These are phyloP conservation scores for Mesorhabditis spiculigera DNA, from an alignment of 2,888 invertebrate species.

Conservation along the genomic window DNA sequence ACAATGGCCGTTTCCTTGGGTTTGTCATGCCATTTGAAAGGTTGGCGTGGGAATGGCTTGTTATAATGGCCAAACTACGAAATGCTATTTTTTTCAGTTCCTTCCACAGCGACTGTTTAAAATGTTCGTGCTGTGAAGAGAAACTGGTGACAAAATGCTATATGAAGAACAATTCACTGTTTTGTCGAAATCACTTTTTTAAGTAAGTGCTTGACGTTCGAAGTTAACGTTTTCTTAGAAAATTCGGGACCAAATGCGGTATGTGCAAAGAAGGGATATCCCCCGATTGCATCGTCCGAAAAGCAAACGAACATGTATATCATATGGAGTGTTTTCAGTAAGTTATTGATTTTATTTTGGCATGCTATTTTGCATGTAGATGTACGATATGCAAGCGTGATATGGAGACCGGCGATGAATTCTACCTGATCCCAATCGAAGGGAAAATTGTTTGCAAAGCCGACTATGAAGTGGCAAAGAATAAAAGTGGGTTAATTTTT, in stretches of 20 bases:
- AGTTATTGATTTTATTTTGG: constrained; percentile 27
- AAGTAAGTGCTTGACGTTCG: constrained; percentile 68
- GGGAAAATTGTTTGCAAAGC: constrained; percentile 94
- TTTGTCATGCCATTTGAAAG: not conserved
- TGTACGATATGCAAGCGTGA: constrained; percentile 76
- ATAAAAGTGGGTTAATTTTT: constrained; percentile 62
- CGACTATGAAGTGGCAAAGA: constrained; percentile 95
- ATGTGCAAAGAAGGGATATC: constrained; percentile 96
- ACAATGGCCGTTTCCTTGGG: not conserved
- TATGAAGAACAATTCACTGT: constrained; percentile 89
- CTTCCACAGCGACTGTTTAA: constrained; percentile 70
- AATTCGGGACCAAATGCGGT: constrained; percentile 96
- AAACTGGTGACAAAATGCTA: constrained; percentile 94
- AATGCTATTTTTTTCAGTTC: constrained; percentile 16
- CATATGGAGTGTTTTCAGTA: constrained; percentile 64
- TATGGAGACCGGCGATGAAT: constrained; percentile 88
- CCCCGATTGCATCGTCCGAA: constrained; percentile 89
- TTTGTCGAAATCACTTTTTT: constrained; percentile 98
- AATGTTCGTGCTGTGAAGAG: constrained; percentile 89
- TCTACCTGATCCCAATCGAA: constrained; percentile 68
- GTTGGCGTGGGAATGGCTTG: not conserved
- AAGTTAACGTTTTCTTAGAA: constrained; percentile 70
- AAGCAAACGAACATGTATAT: constrained; percentile 88
- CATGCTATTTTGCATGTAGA: not conserved
- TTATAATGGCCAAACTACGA: too few species aligned